Evolutionary conservation across 2,888 invertebrate species (phyloP), one percentile per base, ranked within the genome.

Genomic region (Augochlorella aurata): DNA sequence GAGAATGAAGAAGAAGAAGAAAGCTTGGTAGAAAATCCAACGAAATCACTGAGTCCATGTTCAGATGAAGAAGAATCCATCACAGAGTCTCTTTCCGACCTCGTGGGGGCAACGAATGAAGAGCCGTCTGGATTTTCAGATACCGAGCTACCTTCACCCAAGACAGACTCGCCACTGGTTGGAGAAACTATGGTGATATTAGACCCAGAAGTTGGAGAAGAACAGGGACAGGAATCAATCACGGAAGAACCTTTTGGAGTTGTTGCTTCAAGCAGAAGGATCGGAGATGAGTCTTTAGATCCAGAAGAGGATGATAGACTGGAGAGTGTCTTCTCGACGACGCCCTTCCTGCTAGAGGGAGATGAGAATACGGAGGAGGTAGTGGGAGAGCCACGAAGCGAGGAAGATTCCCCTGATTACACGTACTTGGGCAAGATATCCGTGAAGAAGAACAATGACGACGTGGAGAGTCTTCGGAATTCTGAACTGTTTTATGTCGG

Each of bases 401-500:
- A 63, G 24, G 47, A 38, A 2, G 66, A 21, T 47, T 3, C 61
- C 4, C 8, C 63, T 2, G 65, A 82, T 67, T 38, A 75, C n/a
- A 14, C 83, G 10, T 88, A 89, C n/a, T 69, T 89, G 0, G 91
- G 90, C 2, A 90, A 80, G 79, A 83, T 90, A 1, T 14, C 88
- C 4, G 81, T 89, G 9, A 67, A 84, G 47, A 71, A 80, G 47
- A 75, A 82, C 4, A 44, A 65, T 38, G 74, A 71, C 16, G 68
- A 84, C 10, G 50, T 83, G 2, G 58, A 76, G 2, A 85, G 85
- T 58, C 84, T 90, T 18, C 74, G 61, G 29, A 77, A 88, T 18
- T 86, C 90, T 0, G 88, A 91, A 21, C 73, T 93, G 16, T 90
- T 89, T 49, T 93, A 92, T 70, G 76, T 92, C 9, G 92, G 91